Evolutionary conservation across 2,888 invertebrate genomes (phyloP).

Genomic region (Caradrina clavipalpis): DNA sequence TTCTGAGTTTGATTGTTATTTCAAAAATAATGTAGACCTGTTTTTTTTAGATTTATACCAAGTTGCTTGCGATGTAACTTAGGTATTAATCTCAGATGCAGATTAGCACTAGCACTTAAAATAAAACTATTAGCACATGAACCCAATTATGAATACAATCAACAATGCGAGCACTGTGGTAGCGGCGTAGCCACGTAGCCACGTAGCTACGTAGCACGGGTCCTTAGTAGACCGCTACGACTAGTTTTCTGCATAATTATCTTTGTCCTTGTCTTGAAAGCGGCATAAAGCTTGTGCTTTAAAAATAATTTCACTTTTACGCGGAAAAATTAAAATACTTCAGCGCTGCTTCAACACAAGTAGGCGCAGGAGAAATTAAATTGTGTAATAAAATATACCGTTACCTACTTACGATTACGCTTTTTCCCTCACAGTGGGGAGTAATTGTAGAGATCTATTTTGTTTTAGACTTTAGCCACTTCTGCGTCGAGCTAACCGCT

Average conservation of each 20-base stretch:
- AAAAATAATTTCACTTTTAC: slow-evolving; percentile 25
- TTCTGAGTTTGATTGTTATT: too few species aligned
- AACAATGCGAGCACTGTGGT: slow-evolving; percentile 57
- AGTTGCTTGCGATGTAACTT: neutral
- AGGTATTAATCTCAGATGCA: slow-evolving; percentile 24
- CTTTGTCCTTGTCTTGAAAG: slow-evolving; percentile 32
- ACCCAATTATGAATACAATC: slow-evolving; percentile 54
- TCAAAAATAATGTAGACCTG: too few species aligned
- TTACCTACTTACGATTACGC: neutral
- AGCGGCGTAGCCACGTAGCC: slow-evolving; percentile 37
- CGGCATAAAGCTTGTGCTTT: slow-evolving; percentile 24
- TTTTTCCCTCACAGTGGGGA: neutral
- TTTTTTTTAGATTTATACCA: too few species aligned
- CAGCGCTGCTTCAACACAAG: slow-evolving; percentile 26
- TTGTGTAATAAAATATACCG: slow-evolving; percentile 8
- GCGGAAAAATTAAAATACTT: slow-evolving; percentile 36
- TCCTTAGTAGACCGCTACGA: slow-evolving; percentile 41
- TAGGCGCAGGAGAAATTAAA: slow-evolving; percentile 11
- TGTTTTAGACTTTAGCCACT: neutral
- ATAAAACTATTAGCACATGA: slow-evolving; percentile 53
- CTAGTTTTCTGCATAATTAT: slow-evolving; percentile 48
- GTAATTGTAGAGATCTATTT: neutral
- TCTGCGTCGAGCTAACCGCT: slow-evolving; percentile 10
- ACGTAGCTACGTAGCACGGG: slow-evolving; percentile 28
- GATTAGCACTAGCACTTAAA: slow-evolving; percentile 32